Evolutionary conservation across 2,113 vertebrate species (phyloP), one percentile per base, ranked within the genome.

Genomic region (Falco punctatus): DNA sequence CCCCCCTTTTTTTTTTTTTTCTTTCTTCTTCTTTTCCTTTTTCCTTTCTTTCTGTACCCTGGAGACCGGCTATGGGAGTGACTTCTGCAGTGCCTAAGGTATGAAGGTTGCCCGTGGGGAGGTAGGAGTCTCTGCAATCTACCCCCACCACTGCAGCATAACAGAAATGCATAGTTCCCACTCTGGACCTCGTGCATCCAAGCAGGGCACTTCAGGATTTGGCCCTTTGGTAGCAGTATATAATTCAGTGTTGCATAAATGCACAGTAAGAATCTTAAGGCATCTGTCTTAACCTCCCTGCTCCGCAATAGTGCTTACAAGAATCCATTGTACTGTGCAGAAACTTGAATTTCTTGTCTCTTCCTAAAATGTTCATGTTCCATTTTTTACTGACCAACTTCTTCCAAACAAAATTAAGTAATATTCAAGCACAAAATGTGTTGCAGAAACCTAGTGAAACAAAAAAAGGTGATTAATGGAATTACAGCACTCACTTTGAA

Each of bases 191-290:
- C 93, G 95, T 90, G 73, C 94, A 96, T 93, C 93, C 92, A 92
- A 93, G 92, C 96, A 97, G 97, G 96, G 94, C 94, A 97, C 96
- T 97, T 97, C 94, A 95, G 94, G 78, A 95, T 95, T 96, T 98
- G 96, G 96, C 98, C 94, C 94, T 97, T 97, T 94, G 86, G 91
- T 94, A 96, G 87, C 88, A 95, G 83, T 88, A 90, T 94, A 40
- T 91, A 95, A 91, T 96, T 97, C 95, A 96, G 57, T 92, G 97
- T 86, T 98, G 97, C 97, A 97, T 95, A 97, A 97, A 98, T 94
- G 97, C 97, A 98, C 85, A 81, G 96, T 81, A 93, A 96, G 97
- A 94, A 97, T 97, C 96, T 97, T 98, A 98, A 98, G 98, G 98
- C 98, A 98, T 97, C 97, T 95, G 95, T 97, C 96, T 96, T 96